Evolutionary conservation across 2,113 vertebrate genomes (phyloP).

Genomic region (Oxyura jamaicensis): DNA sequence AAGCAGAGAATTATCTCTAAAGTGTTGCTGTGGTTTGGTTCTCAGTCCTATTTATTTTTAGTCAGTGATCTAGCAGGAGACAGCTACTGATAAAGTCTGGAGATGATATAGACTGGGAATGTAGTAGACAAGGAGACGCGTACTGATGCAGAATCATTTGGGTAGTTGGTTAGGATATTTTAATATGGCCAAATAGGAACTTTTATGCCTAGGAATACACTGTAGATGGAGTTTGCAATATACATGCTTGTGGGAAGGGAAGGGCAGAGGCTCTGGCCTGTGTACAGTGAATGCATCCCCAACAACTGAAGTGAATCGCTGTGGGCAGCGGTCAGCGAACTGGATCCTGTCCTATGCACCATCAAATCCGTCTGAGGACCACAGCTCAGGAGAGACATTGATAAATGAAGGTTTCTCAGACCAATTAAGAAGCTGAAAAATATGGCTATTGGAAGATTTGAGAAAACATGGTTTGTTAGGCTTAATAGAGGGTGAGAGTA

Average conservation of each 20-base stretch:
- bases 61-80: background rate
- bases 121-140: background rate
- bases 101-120: background rate
- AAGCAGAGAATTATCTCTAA: background rate
- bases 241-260: background rate
- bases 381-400: background rate
- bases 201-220: background rate
- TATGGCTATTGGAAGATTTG: background rate
- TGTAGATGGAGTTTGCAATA: background rate
- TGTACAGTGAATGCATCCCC: fast-evolving
- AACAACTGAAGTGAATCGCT: background rate
- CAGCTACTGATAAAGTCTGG: background rate
- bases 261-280: background rate
- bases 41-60: background rate
- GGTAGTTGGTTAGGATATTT: background rate
- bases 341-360: background rate
- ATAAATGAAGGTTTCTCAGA: background rate
- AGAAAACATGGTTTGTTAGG: background rate
- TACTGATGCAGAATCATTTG: background rate
- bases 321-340: background rate
- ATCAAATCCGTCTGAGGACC: background rate
- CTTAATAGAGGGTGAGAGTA: background rate
- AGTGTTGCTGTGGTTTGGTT: background rate
- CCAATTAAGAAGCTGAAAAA: background rate
- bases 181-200: background rate